Conservation (phyloP, 2,888 invertebrate species). For the Apamea sordens region DNA sequence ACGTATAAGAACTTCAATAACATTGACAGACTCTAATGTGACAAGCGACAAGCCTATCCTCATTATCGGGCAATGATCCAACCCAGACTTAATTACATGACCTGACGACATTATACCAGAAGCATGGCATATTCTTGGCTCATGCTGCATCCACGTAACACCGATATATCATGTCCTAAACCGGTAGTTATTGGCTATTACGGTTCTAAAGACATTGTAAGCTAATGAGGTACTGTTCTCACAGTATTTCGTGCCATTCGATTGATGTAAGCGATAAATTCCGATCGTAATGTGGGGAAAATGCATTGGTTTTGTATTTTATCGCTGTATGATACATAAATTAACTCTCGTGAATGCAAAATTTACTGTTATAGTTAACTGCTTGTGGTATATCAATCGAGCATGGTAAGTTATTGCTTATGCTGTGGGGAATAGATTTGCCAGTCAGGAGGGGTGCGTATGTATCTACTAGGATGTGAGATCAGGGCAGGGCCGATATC, state of each 20-base stretch:
- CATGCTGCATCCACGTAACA: background rate
- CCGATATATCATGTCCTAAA: slow-evolving; percentile 23
- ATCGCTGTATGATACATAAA: slow-evolving; percentile 44
- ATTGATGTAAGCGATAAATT: slow-evolving; percentile 48
- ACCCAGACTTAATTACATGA: background rate
- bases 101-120: background rate
- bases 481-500: too few species aligned
- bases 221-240: slow-evolving; percentile 49
- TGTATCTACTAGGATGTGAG: background rate
- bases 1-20: background rate
- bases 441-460: background rate
- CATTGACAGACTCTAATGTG: background rate
- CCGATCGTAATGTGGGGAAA: slow-evolving; percentile 48
- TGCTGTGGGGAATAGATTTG: background rate
- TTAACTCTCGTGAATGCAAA: slow-evolving; percentile 39
- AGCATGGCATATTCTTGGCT: slow-evolving; percentile 7
- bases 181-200: slow-evolving; percentile 28
- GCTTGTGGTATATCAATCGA: slow-evolving; percentile 37
- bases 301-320: slow-evolving; percentile 47
- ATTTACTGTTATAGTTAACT: slow-evolving; percentile 36
- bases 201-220: slow-evolving; percentile 47
- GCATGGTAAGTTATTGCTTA: slow-evolving; percentile 3
- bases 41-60: background rate
- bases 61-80: background rate
- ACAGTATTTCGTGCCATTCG: slow-evolving; percentile 41